phyloP scores from a whole-genome alignment of 2,113 vertebrate species.

The Abramis brama region DNA sequence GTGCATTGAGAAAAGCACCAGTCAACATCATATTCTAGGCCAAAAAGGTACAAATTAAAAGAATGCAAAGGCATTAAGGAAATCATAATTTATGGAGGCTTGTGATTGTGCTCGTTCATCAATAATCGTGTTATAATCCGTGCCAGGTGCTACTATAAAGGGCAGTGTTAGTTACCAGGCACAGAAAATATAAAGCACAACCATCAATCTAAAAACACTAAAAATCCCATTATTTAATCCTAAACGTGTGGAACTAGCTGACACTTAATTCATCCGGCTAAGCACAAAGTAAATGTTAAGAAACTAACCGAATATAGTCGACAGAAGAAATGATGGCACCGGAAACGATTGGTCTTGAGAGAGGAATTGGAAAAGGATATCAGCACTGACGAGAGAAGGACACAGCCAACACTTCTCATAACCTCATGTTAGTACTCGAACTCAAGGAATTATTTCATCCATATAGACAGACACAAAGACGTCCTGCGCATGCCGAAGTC shows the following conservation, averaged over 20 bases:
- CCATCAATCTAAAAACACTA: constrained; percentile 17
- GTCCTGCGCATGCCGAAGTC: constrained; percentile 35
- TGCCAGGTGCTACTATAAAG: constrained; percentile 25
- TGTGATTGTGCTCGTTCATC: constrained; percentile 17
- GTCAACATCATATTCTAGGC: not conserved
- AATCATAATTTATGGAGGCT: constrained; percentile 21
- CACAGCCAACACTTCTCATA: constrained; percentile 15
- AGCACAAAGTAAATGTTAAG: constrained; percentile 20
- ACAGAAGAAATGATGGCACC: constrained; percentile 48
- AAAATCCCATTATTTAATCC: not conserved
- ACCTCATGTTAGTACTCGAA: constrained; percentile 30
- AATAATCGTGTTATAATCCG: constrained; percentile 23
- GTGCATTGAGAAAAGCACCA: constrained; percentile 6
- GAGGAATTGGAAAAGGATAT: constrained; percentile 17
- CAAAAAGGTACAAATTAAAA: not conserved
- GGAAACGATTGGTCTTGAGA: constrained; percentile 51
- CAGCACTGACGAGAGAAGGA: not conserved
- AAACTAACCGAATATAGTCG: constrained; percentile 41
- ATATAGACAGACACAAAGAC: constrained; percentile 43
- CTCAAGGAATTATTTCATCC: constrained; percentile 49
- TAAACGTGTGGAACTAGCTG: not conserved
- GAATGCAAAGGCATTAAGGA: constrained; percentile 26
- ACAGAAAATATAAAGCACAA: constrained; percentile 12
- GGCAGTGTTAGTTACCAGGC: constrained; percentile 16
- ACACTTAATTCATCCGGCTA: constrained; percentile 30